A percentile compares a stretch with the other conserved stretches of the same genome.
Evolutionary conservation across 2,888 invertebrate genomes (phyloP).

Genomic region (Pogonocherus hispidulus): DNA sequence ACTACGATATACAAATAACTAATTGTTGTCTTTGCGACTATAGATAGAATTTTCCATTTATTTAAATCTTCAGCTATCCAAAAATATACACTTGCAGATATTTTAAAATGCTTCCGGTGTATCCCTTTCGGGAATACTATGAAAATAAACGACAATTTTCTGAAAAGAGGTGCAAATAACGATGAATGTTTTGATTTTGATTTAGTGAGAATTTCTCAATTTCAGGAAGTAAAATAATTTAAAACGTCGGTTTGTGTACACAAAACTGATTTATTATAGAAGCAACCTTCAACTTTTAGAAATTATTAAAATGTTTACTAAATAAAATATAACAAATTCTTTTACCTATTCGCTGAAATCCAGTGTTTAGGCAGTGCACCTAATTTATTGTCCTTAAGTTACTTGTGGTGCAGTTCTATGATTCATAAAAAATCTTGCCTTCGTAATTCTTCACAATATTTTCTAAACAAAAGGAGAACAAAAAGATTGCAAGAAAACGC

Average conservation of each 20-base stretch:
- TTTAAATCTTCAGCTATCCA: background rate
- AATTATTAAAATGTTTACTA: background rate
- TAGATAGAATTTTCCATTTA: background rate
- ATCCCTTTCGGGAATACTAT: background rate
- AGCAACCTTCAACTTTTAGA: background rate
- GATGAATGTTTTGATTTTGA: background rate
- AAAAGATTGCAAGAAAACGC: no score
- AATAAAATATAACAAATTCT: no score
- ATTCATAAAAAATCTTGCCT: no score
- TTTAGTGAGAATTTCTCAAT: background rate
- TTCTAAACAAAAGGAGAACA: no score
- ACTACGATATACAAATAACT: no score
- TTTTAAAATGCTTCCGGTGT: background rate
- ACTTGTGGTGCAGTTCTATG: no score
- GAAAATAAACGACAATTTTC: background rate
- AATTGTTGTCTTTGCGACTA: no score
- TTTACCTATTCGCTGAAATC: no score
- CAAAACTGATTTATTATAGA: background rate
- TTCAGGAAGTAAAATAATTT: background rate
- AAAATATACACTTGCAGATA: background rate
- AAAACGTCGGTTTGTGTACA: background rate
- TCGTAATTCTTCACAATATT: no score
- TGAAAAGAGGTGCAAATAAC: background rate
- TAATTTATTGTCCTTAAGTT: no score
- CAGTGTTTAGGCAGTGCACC: no score